phyloP scores from a whole-genome alignment of 2,888 invertebrate genomes.

The Amiota communis region DNA sequence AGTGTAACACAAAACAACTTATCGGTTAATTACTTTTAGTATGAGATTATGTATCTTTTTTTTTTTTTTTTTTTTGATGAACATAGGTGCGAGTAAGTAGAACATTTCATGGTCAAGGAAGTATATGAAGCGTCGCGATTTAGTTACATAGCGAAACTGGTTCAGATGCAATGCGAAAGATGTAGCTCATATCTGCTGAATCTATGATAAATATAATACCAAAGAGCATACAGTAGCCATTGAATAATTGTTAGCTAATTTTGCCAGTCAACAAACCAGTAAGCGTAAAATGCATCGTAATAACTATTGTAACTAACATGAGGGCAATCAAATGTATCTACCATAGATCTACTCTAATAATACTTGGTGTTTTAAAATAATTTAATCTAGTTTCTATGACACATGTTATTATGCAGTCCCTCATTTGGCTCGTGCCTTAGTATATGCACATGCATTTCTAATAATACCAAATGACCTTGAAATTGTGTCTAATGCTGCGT shows the following conservation, averaged over 20 bases:
- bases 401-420: too few relatives aligned
- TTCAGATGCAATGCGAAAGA: conserved; percentile 7
- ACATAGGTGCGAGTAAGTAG: not conserved
- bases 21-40: not conserved
- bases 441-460: not conserved
- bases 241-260: conserved; percentile 6
- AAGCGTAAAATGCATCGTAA: too few relatives aligned
- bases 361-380: too few relatives aligned
- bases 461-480: conserved; percentile 44
- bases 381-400: too few relatives aligned
- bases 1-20: not conserved
- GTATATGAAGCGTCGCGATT: conserved; percentile 29
- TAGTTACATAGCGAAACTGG: conserved; percentile 25
- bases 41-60: not conserved
- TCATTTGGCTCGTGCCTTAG: too few relatives aligned
- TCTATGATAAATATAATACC: too few relatives aligned
- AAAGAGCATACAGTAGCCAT: too few relatives aligned
- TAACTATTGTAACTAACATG: too few relatives aligned
- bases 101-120: conserved; percentile 61
- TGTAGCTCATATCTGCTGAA: not conserved
- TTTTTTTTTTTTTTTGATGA: too few relatives aligned
- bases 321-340: too few relatives aligned
- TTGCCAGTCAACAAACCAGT: too few relatives aligned
- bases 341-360: too few relatives aligned
- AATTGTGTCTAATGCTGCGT: conserved; percentile 38